Evolutionary conservation across 35 echinoderm and acorn worm genomes (phyloP).

Genomic region (Ophiothrix spiculata): DNA sequence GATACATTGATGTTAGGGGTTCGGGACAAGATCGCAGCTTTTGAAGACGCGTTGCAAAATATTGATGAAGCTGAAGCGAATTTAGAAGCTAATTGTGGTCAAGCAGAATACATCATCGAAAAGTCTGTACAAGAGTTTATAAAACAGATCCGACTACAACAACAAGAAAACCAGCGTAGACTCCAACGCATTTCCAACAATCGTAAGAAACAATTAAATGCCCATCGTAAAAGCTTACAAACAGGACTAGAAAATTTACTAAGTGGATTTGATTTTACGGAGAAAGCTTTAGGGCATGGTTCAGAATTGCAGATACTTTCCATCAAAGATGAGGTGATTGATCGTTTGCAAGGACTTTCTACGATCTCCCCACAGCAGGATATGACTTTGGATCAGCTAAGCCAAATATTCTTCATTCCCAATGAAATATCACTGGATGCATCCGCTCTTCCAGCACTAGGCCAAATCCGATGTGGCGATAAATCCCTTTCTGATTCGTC

Average conservation of each 20-base stretch:
- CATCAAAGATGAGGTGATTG: conserved; percentile 98
- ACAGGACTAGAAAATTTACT: conserved; percentile 88
- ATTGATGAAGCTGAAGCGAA: conserved; percentile 94
- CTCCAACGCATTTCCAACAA: conserved; percentile 70
- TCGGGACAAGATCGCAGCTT: conserved; percentile 77
- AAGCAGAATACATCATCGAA: conserved; percentile 96
- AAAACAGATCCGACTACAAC: conserved; percentile 56
- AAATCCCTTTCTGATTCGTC: conserved; percentile 65
- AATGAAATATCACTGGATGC: conserved; percentile 49
- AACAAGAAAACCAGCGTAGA: conserved; percentile 68
- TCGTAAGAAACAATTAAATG: conserved; percentile 80
- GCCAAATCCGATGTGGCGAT: conserved; percentile 86
- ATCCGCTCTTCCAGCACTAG: conserved; percentile 51
- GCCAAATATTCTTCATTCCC: conserved; percentile 87
- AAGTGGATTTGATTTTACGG: conserved; percentile 96
- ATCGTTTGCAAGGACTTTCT: conserved; percentile 78
- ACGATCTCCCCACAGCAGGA: conserved; percentile 90
- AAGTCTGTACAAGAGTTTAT: conserved; percentile 88
- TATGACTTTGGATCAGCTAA: conserved; percentile 86
- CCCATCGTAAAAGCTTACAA: conserved; percentile 79
- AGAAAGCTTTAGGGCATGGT: conserved; percentile 97
- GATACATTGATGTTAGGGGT: conserved; percentile 81
- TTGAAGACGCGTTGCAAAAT: conserved; percentile 77
- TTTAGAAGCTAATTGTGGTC: conserved; percentile 91
- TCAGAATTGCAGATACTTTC: conserved; percentile 90